Conservation (phyloP, 2,888 invertebrate genomes). For the Lymantria dispar region DNA sequence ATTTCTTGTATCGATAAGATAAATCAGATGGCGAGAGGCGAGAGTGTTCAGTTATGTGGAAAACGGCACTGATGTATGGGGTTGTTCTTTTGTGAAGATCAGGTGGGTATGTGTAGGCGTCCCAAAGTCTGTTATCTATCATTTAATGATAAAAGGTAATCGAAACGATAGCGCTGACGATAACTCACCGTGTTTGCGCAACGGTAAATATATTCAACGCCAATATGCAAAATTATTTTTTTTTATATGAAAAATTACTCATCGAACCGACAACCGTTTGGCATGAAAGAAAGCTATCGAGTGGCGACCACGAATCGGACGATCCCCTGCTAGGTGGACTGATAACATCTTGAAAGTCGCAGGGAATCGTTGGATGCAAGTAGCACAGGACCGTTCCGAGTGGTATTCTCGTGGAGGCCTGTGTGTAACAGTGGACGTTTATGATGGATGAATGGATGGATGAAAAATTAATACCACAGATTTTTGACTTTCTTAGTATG, state of each 20-base stretch:
- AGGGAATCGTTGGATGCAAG: too few species aligned
- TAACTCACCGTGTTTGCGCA: constrained; percentile 40
- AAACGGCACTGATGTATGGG: constrained; percentile 37
- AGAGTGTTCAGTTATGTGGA: constrained; percentile 52
- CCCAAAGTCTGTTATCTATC: constrained; percentile 43
- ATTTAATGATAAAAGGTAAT: constrained; percentile 53
- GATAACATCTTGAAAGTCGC: too few species aligned
- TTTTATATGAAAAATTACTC: neutral
- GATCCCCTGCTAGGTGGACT: too few species aligned
- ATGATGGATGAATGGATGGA: too few species aligned
- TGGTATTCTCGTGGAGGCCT: too few species aligned
- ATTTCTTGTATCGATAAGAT: constrained; percentile 63
- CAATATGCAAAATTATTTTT: neutral
- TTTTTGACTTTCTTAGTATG: too few species aligned
- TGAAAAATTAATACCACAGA: too few species aligned
- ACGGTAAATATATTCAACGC: constrained; percentile 16
- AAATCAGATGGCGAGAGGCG: constrained; percentile 39
- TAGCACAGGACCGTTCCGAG: too few species aligned
- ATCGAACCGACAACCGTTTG: too few species aligned
- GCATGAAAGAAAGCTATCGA: too few species aligned
- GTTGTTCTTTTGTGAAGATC: constrained; percentile 34
- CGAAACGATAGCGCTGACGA: constrained; percentile 43
- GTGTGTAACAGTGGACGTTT: too few species aligned
- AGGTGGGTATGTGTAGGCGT: constrained; percentile 43
- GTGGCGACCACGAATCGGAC: too few species aligned